These are phyloP conservation scores for Tanytarsus gracilentus DNA, from an alignment of 2,888 invertebrate genomes.

Conservation along the genomic window DNA sequence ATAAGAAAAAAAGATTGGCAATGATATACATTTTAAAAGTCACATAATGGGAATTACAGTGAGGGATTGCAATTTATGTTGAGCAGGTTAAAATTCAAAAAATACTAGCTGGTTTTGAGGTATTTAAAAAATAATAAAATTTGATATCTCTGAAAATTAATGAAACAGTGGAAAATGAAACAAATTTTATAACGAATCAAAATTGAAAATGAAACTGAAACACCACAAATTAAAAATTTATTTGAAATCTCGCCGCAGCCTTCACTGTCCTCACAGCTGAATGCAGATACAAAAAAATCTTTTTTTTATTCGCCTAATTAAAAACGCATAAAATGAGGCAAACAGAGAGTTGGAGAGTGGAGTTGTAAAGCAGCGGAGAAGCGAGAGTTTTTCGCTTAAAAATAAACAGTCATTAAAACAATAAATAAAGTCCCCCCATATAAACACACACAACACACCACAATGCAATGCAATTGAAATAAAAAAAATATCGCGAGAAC, in stretches of 20 bases:
- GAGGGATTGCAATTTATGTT: background rate
- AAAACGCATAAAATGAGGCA: slow-evolving; percentile 24
- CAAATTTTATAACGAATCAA: background rate
- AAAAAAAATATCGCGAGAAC: background rate
- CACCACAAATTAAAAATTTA: background rate
- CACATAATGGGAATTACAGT: slow-evolving; percentile 11
- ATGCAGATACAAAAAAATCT: background rate
- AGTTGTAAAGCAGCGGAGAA: background rate
- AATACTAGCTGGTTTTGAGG: no score
- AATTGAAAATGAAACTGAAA: background rate
- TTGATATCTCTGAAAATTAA: no score
- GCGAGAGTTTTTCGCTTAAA: background rate
- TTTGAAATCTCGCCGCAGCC: background rate
- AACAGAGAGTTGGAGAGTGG: background rate
- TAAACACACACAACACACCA: background rate
- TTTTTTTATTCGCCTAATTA: slow-evolving; percentile 21
- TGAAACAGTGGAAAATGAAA: no score
- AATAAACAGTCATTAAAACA: slow-evolving; percentile 25
- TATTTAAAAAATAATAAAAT: no score
- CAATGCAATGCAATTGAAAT: background rate
- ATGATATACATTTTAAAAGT: slow-evolving; percentile 19
- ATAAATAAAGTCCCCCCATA: slow-evolving; percentile 14
- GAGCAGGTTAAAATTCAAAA: no score
- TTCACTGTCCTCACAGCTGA: background rate
- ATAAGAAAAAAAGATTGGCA: slow-evolving; percentile 14